These are phyloP conservation scores for Drosophila paucipuncta DNA, from an alignment of 2,888 invertebrate species.

Conservation along the genomic window DNA sequence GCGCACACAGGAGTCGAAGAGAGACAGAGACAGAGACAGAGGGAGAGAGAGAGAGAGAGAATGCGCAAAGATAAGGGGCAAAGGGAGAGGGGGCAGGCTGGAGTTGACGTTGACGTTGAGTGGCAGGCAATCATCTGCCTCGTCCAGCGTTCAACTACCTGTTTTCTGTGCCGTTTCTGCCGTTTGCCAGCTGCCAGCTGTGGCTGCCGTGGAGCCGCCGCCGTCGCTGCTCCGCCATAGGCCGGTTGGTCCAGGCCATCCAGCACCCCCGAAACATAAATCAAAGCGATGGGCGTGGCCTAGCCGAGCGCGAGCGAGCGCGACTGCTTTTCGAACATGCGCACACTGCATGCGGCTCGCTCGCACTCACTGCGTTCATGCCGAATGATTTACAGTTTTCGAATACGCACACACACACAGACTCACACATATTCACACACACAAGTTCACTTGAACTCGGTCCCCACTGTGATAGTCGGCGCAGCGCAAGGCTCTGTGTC, in stretches of 20 bases:
- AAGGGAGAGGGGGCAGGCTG: constrained; percentile 9
- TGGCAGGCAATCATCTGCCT: constrained; percentile 69
- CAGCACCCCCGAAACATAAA: constrained; percentile 77
- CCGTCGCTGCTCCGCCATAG: constrained; percentile 61
- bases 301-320: constrained; percentile 43
- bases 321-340: constrained; percentile 58
- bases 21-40: neutral
- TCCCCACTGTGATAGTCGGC: constrained; percentile 31
- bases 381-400: constrained; percentile 81
- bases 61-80: neutral
- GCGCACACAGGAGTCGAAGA: constrained; percentile 4
- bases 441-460: constrained; percentile 27
- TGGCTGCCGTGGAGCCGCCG: constrained; percentile 43
- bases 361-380: constrained; percentile 45
- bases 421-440: constrained; percentile 14
- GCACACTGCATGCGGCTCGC: constrained; percentile 46
- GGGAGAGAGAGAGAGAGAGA: constrained; percentile 15
- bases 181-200: constrained; percentile 50
- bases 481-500: constrained; percentile 55
- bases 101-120: constrained; percentile 57
- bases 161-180: constrained; percentile 73
- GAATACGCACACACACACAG: constrained; percentile 60
- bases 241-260: constrained; percentile 71
- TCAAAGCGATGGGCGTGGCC: constrained; percentile 78
- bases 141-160: constrained; percentile 77